Conservation (phyloP, 2,113 vertebrate genomes). For the Anser cygnoides region DNA sequence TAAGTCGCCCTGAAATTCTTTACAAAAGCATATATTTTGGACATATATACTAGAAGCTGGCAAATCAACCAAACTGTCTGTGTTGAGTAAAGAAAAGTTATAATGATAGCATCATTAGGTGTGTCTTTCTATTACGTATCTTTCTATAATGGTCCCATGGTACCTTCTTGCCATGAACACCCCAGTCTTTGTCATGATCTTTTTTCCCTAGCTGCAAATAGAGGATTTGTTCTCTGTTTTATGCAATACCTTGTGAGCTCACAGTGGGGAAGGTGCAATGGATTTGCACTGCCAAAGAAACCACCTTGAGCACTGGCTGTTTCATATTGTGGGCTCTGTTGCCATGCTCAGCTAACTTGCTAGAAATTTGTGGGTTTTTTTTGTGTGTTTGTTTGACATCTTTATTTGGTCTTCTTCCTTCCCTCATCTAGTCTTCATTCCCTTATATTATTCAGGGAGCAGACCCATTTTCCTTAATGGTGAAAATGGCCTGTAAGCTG, state of each 20-base stretch:
- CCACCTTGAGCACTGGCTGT: background rate
- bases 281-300: background rate
- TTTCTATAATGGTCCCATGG: rapidly evolving
- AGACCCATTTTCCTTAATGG: background rate
- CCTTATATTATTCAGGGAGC: background rate
- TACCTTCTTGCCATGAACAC: background rate
- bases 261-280: background rate
- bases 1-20: background rate
- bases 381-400: background rate
- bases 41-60: background rate
- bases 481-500: background rate
- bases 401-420: background rate
- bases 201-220: background rate
- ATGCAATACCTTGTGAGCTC: background rate
- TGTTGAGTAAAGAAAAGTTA: background rate
- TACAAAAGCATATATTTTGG: background rate
- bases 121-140: background rate
- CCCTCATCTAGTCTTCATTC: background rate
- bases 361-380: background rate
- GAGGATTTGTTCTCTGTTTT: background rate
- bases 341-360: background rate
- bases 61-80: background rate
- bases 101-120: background rate
- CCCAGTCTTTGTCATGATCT: background rate
- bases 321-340: background rate